Evolutionary conservation across 1,140 invertebrate genomes (phyloP).

Genomic region (Ladona fulva): DNA sequence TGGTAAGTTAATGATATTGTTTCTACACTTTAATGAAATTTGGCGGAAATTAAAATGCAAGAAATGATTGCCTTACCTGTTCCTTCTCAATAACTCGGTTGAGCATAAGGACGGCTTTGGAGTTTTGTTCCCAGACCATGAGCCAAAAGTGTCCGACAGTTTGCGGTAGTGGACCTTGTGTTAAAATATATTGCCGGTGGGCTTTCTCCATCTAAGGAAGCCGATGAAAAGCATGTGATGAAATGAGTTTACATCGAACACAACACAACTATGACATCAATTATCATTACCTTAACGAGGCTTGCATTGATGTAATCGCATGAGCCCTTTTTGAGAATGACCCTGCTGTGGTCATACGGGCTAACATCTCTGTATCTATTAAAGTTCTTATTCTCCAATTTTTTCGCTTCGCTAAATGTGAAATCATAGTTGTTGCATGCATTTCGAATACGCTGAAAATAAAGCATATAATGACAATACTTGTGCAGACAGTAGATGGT

Average conservation of each 20-base stretch:
- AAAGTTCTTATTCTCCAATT: slow-evolving; percentile 65
- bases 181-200: slow-evolving; percentile 81
- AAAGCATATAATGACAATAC: slow-evolving; percentile 21
- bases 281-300: slow-evolving; percentile 56
- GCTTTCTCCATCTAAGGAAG: slow-evolving; percentile 61
- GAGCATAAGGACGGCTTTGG: slow-evolving; percentile 85
- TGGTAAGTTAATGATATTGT: too few relatives aligned
- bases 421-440: slow-evolving; percentile 54
- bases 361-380: slow-evolving; percentile 93
- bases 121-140: slow-evolving; percentile 95
- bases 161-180: slow-evolving; percentile 78
- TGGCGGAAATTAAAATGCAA: too few relatives aligned
- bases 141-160: slow-evolving; percentile 93
- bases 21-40: too few relatives aligned
- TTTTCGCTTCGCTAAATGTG: slow-evolving; percentile 64
- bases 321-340: slow-evolving; percentile 61
- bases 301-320: slow-evolving; percentile 94
- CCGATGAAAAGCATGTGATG: not conserved
- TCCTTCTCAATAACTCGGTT: slow-evolving; percentile 92
- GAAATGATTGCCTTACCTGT: slow-evolving; percentile 51
- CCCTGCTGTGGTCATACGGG: slow-evolving; percentile 87
- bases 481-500: too few relatives aligned
- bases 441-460: slow-evolving; percentile 49
- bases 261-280: not conserved
- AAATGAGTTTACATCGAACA: slow-evolving; percentile 3